phyloP scores from a whole-genome alignment of 2,113 vertebrate species.

The Pedetes capensis region DNA sequence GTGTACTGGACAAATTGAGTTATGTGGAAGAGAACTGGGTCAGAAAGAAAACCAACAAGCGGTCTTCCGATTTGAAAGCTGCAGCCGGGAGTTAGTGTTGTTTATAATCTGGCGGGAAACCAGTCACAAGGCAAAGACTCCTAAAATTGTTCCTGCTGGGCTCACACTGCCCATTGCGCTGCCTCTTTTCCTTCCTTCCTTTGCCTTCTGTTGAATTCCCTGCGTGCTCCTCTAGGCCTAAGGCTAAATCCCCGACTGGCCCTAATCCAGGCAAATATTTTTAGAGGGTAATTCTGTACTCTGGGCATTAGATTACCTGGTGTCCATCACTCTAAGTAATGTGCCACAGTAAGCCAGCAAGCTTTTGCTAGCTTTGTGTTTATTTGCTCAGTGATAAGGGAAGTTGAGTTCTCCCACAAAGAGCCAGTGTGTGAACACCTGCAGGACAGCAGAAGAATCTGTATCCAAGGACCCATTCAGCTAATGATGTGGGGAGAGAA shows the following conservation, averaged over 20 bases:
- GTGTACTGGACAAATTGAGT: background rate
- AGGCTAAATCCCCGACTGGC: background rate
- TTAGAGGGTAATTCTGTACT: background rate
- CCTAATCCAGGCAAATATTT: background rate
- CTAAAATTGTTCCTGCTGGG: conserved; percentile 17
- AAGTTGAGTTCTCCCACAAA: background rate
- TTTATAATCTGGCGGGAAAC: background rate
- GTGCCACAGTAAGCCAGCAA: background rate
- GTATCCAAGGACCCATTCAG: background rate
- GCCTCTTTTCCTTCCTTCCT: background rate
- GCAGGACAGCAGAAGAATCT: background rate
- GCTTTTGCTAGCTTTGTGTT: background rate
- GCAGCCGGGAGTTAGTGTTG: background rate
- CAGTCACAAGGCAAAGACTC: conserved; percentile 27
- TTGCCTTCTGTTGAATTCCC: background rate
- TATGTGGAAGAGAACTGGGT: background rate
- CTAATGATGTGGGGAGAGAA: background rate
- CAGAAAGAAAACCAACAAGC: conserved; percentile 31
- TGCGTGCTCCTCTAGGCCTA: background rate
- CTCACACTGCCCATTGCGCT: background rate
- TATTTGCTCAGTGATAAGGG: conserved; percentile 34
- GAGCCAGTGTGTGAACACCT: background rate
- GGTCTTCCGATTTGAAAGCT: conserved; percentile 47
- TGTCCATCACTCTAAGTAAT: background rate
- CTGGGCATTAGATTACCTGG: background rate